These are phyloP conservation scores for Cetoscarus ocellatus DNA, from an alignment of 2,797 vertebrate species.

Conservation along the genomic window DNA sequence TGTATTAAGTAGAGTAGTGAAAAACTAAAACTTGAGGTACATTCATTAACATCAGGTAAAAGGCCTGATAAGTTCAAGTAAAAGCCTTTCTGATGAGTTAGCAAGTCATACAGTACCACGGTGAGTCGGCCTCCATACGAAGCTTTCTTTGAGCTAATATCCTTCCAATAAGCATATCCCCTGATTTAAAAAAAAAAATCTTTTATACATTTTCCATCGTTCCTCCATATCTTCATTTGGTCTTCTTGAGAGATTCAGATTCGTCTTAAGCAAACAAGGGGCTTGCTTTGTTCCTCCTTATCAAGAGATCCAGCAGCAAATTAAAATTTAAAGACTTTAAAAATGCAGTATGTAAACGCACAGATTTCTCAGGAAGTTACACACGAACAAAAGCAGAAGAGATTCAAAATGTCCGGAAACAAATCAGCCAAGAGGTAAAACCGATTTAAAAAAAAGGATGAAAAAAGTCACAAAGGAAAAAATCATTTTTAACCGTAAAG, in stretches of 20 bases:
- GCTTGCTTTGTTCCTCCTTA: slow-evolving; percentile 75
- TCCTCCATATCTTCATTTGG: slow-evolving; percentile 80
- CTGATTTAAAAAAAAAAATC: slow-evolving; percentile 13
- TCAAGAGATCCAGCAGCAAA: slow-evolving; percentile 74
- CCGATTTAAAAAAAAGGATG: slow-evolving; percentile 61
- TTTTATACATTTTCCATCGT: slow-evolving; percentile 50
- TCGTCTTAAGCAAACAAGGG: slow-evolving; percentile 69
- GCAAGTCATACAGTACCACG: slow-evolving; percentile 49
- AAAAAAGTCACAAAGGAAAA: slow-evolving; percentile 56
- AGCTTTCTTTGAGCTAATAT: slow-evolving; percentile 53
- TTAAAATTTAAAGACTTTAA: slow-evolving; percentile 78
- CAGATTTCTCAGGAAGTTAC: slow-evolving; percentile 64
- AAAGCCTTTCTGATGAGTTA: slow-evolving; percentile 71
- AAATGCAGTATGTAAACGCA: slow-evolving; percentile 82
- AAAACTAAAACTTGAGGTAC: slow-evolving; percentile 78
- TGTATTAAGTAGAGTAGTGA: slow-evolving; percentile 63
- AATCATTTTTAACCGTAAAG: slow-evolving; percentile 83
- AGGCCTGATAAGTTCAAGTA: slow-evolving; percentile 81
- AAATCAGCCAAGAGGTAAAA: slow-evolving; percentile 81
- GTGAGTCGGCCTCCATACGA: slow-evolving; percentile 36
- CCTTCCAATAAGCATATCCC: slow-evolving; percentile 53
- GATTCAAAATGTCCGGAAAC: slow-evolving; percentile 64
- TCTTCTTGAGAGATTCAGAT: slow-evolving; percentile 81
- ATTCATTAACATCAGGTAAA: slow-evolving; percentile 70
- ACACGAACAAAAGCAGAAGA: slow-evolving; percentile 60